A percentile compares a stretch with the other conserved stretches of the same genome.
phyloP scores from a whole-genome alignment of 2,888 invertebrate species.

The Lasioglossum oenotherae region DNA sequence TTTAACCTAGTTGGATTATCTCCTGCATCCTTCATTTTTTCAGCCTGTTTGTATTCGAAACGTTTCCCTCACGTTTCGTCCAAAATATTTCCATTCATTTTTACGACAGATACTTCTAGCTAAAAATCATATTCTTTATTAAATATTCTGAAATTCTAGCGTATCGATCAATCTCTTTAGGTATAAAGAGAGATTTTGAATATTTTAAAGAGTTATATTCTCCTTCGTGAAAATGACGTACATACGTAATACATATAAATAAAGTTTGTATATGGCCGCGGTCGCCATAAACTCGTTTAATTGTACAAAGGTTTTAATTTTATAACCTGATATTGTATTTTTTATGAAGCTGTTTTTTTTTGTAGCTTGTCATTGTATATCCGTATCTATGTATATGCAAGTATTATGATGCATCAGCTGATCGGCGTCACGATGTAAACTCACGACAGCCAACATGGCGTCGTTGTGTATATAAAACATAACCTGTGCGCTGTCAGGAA shows the following conservation, averaged over 20 bases:
- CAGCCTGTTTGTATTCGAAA: background rate
- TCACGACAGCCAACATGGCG: conserved; percentile 39
- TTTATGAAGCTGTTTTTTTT: background rate
- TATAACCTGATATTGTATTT: background rate
- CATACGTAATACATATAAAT: background rate
- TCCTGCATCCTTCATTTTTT: background rate
- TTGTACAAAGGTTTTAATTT: background rate
- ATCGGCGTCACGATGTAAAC: conserved; percentile 43
- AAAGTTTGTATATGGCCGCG: background rate
- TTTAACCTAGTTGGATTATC: conserved; percentile 24
- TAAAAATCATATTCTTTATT: background rate
- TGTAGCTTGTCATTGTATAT: background rate
- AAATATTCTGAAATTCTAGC: background rate
- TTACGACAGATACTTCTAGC: background rate
- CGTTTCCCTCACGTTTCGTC: background rate
- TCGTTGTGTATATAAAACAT: conserved; percentile 27
- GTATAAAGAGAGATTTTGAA: background rate
- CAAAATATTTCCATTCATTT: background rate
- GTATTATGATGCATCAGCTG: conserved; percentile 37
- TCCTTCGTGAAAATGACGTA: background rate
- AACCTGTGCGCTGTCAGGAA: conserved; percentile 41
- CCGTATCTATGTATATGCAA: background rate
- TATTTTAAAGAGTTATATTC: background rate
- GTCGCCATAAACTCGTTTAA: background rate
- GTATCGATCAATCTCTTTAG: background rate